Evolutionary conservation across 2,113 vertebrate species (phyloP).

Genomic region (human): GRCh38 chr3:25001501-25002000

Average conservation of each 20-base stretch:
- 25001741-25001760: neutral
- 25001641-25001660: too few species aligned
- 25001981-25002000: too few species aligned
- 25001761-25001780: neutral
- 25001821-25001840: neutral
- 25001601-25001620: accelerated
- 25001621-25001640: neutral
- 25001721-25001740: neutral
- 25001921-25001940: too few species aligned
- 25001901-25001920: too few species aligned
- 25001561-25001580: neutral
- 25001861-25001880: too few species aligned
- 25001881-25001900: too few species aligned
- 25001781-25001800: neutral
- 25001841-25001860: too few species aligned
- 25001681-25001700: neutral
- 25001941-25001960: too few species aligned
- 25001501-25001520: neutral
- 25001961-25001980: too few species aligned
- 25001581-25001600: neutral
- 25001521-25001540: neutral
- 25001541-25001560: neutral
- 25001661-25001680: neutral
- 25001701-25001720: neutral
- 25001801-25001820: neutral